phyloP scores from a whole-genome alignment of 1,140 invertebrate genomes.

The Caerostris extrusa region DNA sequence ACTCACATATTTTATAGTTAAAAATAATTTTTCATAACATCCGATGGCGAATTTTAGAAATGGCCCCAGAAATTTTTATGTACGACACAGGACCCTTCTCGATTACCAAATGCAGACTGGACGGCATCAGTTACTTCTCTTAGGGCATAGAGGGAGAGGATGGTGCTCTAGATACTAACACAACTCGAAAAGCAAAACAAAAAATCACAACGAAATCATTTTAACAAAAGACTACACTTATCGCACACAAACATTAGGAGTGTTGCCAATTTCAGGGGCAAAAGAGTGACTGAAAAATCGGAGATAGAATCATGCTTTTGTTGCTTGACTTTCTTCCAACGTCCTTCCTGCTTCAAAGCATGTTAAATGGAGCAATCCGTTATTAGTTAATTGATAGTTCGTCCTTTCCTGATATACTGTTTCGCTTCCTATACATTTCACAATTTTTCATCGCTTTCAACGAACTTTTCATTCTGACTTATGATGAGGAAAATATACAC shows the following conservation, averaged over 20 bases:
- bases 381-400: not conserved
- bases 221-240: not conserved
- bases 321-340: not conserved
- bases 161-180: not conserved
- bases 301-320: not conserved
- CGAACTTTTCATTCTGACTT: not conserved
- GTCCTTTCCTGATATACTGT: not conserved
- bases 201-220: not conserved
- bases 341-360: not conserved
- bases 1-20: too few species aligned
- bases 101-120: not conserved
- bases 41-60: not conserved
- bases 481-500: not conserved
- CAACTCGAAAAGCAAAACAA: not conserved
- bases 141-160: not conserved
- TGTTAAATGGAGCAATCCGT: constrained; percentile 7
- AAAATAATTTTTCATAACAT: not conserved
- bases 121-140: not conserved
- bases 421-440: not conserved
- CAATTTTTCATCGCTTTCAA: not conserved
- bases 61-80: not conserved
- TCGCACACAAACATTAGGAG: not conserved
- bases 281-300: not conserved
- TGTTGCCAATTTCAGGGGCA: not conserved
- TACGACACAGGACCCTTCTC: not conserved